Conservation (phyloP, 2,113 vertebrate genomes). For the Phalacrocorax pelagicus region DNA sequence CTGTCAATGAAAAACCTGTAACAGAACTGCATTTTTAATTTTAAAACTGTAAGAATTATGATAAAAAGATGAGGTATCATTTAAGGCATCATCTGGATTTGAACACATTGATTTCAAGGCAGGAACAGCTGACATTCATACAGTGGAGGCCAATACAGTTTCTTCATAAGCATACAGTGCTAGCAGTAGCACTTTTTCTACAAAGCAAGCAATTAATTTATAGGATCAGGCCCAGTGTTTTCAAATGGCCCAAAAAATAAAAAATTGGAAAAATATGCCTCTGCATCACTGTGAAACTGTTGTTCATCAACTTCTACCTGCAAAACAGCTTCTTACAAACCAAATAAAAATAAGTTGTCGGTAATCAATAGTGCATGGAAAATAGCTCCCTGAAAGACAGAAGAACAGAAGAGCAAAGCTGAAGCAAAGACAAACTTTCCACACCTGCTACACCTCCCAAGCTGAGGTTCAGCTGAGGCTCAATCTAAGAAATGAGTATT, state of each 20-base stretch:
- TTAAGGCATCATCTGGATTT: neutral
- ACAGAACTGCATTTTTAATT: neutral
- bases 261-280: neutral
- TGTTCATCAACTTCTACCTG: neutral
- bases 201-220: neutral
- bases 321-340: neutral
- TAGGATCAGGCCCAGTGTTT: neutral
- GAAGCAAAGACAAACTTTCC: neutral
- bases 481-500: neutral
- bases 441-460: neutral
- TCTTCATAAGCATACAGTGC: neutral
- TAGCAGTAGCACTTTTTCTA: neutral
- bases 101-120: neutral
- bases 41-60: neutral
- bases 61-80: neutral
- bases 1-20: neutral
- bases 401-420: neutral
- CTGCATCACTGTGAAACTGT: neutral
- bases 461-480: neutral
- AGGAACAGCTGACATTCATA: neutral
- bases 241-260: neutral
- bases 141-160: neutral
- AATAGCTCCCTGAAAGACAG: neutral
- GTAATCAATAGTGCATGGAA: neutral
- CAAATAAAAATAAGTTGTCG: neutral